Base-by-base conservation (phyloP, 2,888 invertebrate species). In the Marasmarcha lunaedactyla region DNA sequence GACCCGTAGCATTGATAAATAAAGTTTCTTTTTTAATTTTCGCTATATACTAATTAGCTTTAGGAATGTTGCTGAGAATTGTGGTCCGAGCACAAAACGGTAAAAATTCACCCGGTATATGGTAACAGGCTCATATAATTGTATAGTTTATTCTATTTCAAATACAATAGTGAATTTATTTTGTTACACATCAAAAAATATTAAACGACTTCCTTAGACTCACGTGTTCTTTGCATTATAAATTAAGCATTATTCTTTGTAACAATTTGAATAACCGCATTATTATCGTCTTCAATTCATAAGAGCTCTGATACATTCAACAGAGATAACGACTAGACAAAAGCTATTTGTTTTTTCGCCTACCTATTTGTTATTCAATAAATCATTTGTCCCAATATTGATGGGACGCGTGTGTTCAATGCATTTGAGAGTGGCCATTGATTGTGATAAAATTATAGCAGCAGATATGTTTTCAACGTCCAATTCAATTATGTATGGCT, bases 301-400 rank as follows among this genome's bases (percentile, higher is more conserved):
- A 45, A 46, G 45, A 51, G 51, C 53, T 54, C 59, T 68, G 68
- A 73, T 66, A 51, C 58, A 74, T 70, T 49, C 46, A 44, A 48
- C 51, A 46, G 42, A 54, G 71, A 77, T 70, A 70, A 63, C 54
- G 52, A 55, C 55, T 55, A 47, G 66, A 69, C 70, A 57, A 53
- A 45, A 49, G 56, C 61, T 60, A 74, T 77, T 70, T 73, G 72
- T 76, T 67, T 59, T n/a, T 58, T 59, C 57, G 54, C 61, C 52
- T 59, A 51, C 52, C 53, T 53, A 61, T 71, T 70, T 66, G 64
- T 67, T 52, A 48, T 52, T 39, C 42, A 54, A 67, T 72, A 58
- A 58, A 71, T 71, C 68, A 66, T 64, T 65, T 56, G 61, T 61
- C 59, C 55, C 49, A 51, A 42, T 57, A 57, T 54, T 54, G 55